These are phyloP conservation scores for Piliocolobus tephrosceles DNA, from an alignment of 2,113 vertebrate species.

Conservation along the genomic window DNA sequence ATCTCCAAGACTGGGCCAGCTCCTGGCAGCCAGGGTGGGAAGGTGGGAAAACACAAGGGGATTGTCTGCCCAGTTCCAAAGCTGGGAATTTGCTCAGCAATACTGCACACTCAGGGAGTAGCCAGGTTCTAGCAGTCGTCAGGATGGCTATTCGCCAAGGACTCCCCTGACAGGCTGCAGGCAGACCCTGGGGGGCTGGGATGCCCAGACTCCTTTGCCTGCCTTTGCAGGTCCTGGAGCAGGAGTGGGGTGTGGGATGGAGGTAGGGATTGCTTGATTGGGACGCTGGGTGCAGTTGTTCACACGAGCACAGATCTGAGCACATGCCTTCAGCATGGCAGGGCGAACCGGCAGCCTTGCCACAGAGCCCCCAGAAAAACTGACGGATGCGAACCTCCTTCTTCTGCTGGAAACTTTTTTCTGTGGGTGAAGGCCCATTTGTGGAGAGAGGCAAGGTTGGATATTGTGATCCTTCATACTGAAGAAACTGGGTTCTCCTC, in stretches of 20 bases:
- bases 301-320: background rate
- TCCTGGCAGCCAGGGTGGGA: slow-evolving; percentile 58
- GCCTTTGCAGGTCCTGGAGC: slow-evolving; percentile 22
- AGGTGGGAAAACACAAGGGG: slow-evolving; percentile 55
- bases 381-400: rapidly evolving
- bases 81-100: background rate
- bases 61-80: slow-evolving; percentile 23
- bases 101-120: background rate
- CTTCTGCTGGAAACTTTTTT: background rate
- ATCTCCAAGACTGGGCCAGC: slow-evolving; percentile 41
- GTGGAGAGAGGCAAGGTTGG: background rate
- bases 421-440: too few relatives aligned
- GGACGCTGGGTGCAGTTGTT: rapidly evolving
- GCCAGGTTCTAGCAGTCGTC: background rate
- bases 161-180: background rate
- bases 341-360: background rate
- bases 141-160: background rate
- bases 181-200: background rate
- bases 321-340: rapidly evolving
- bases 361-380: background rate
- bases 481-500: background rate
- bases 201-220: background rate
- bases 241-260: background rate
- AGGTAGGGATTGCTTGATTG: rapidly evolving
- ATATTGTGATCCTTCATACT: rapidly evolving